phyloP scores from a whole-genome alignment of 1,140 invertebrate species.

The Coenobita brevimanus region DNA sequence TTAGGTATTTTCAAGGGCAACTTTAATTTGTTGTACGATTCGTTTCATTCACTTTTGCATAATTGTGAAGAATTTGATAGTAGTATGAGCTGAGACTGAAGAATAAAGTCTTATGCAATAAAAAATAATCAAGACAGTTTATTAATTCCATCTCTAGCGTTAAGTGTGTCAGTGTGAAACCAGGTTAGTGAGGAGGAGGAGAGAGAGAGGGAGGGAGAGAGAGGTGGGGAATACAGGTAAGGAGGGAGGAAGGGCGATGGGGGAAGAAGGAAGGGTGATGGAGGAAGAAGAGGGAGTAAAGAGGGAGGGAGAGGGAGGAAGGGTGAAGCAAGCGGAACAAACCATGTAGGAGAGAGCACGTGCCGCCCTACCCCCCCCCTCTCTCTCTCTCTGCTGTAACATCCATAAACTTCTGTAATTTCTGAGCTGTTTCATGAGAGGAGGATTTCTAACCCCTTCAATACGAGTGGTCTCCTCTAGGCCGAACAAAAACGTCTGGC shows the following conservation, averaged over 20 bases:
- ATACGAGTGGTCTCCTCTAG: no score
- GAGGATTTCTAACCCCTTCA: no score
- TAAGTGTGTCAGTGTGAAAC: not conserved
- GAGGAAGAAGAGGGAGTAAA: not conserved
- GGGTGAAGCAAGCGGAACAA: not conserved
- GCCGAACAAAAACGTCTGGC: no score
- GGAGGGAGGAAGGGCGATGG: not conserved
- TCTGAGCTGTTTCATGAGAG: no score
- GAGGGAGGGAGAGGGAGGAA: not conserved
- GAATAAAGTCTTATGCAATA: no score
- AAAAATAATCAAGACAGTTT: not conserved
- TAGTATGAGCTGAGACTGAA: no score
- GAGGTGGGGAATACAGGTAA: no score
- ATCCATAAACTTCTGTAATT: no score
- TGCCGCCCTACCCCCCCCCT: not conserved
- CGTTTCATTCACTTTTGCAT: no score
- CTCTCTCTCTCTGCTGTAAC: not conserved
- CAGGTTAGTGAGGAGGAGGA: not conserved
- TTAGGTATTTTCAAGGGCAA: no score
- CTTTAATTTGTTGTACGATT: no score
- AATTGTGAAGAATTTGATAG: no score
- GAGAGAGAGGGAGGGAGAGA: slow-evolving; percentile 12
- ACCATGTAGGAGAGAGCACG: not conserved
- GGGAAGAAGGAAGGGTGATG: not conserved
- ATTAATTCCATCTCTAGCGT: not conserved